Evolutionary conservation across 2,797 vertebrate species (phyloP).

Genomic region (Channa striata): DNA sequence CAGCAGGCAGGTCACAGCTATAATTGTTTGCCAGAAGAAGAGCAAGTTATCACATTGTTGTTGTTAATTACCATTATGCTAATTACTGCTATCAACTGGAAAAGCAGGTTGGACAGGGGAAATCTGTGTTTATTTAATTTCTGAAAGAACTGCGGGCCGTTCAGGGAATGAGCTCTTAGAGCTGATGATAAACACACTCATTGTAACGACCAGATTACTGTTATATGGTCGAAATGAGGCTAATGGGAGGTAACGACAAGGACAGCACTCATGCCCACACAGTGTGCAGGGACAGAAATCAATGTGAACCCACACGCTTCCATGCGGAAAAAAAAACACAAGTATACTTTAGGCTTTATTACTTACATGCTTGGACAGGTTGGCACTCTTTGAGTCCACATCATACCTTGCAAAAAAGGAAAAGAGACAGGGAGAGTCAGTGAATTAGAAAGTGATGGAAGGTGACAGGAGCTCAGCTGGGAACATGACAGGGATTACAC

Average conservation of each 20-base stretch:
- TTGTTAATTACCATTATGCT: constrained; percentile 60
- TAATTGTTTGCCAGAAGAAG: constrained; percentile 20
- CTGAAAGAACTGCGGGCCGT: constrained; percentile 26
- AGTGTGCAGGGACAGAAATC: neutral
- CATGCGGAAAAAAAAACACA: neutral
- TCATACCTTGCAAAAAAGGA: constrained; percentile 88
- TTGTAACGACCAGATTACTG: constrained; percentile 49
- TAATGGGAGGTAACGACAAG: constrained; percentile 48
- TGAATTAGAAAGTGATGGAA: constrained; percentile 25
- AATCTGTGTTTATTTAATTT: constrained; percentile 49
- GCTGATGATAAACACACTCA: constrained; percentile 47
- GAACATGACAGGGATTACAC: constrained; percentile 52
- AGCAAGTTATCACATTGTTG: constrained; percentile 45
- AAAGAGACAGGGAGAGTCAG: constrained; percentile 22
- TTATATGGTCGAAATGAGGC: constrained; percentile 42
- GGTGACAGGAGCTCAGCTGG: constrained; percentile 58
- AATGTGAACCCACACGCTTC: neutral
- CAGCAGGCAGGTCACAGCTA: constrained; percentile 12
- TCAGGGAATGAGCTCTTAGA: constrained; percentile 18
- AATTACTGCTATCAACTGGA: constrained; percentile 51
- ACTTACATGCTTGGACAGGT: constrained; percentile 98
- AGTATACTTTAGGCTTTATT: neutral
- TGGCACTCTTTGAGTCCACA: constrained; percentile 97
- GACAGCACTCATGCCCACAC: constrained; percentile 18
- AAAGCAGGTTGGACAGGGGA: constrained; percentile 18